A percentile compares a stretch with the other conserved stretches of the same genome.
Evolutionary conservation across 1,140 invertebrate genomes (phyloP).

Genomic region (Ostrea edulis): DNA sequence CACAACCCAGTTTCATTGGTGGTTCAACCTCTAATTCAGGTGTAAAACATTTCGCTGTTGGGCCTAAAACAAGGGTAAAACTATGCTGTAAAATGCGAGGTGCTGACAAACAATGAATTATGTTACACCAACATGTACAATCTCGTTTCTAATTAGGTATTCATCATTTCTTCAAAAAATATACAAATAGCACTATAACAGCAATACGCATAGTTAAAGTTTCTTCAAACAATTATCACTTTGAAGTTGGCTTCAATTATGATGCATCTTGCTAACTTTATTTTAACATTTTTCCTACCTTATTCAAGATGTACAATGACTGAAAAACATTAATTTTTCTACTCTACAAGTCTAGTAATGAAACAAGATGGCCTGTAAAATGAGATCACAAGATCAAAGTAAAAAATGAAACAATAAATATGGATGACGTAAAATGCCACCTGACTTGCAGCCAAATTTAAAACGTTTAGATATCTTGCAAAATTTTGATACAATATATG

Average conservation of each 20-base stretch:
- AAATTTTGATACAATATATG: background rate
- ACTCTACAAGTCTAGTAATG: background rate
- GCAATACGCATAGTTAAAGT: background rate
- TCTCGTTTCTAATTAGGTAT: background rate
- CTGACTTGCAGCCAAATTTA: background rate
- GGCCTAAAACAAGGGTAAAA: slow-evolving; percentile 17
- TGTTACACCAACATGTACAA: background rate
- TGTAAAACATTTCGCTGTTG: background rate
- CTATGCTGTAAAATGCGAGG: background rate
- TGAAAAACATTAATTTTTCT: background rate
- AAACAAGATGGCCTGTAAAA: slow-evolving; percentile 26
- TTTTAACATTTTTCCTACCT: background rate
- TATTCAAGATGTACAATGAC: background rate
- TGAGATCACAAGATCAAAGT: slow-evolving; percentile 33
- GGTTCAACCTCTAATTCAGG: background rate
- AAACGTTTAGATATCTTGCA: background rate
- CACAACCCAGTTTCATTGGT: background rate
- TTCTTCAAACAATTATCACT: background rate
- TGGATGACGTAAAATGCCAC: slow-evolving; percentile 18
- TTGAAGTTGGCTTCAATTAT: background rate
- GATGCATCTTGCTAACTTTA: background rate
- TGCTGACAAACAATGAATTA: background rate
- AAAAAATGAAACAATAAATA: slow-evolving; percentile 19
- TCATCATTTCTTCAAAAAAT: background rate
- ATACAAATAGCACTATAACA: slow-evolving; percentile 24